phyloP scores from a whole-genome alignment of 2,113 vertebrate species.

The Pterocles gutturalis region DNA sequence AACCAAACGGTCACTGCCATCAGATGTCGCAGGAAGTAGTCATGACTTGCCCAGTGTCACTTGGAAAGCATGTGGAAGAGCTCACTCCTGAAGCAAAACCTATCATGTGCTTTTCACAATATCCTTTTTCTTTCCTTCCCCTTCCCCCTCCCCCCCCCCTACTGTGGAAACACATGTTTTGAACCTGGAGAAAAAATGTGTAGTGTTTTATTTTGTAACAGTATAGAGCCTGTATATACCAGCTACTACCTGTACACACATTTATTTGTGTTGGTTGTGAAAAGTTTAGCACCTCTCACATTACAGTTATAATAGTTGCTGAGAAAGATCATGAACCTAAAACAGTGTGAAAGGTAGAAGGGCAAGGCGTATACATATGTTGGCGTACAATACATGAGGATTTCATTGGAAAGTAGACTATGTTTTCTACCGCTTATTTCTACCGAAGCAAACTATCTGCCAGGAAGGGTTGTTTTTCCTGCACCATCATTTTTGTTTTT shows the following conservation, averaged over 20 bases:
- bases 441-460: not conserved
- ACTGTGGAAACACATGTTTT: not conserved
- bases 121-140: not conserved
- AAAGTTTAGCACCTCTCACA: not conserved
- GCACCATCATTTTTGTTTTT: not conserved
- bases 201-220: not conserved
- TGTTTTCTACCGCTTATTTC: not conserved
- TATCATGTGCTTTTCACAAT: not conserved
- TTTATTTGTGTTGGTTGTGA: not conserved
- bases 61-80: not conserved
- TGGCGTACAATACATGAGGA: not conserved
- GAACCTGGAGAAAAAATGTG: not conserved
- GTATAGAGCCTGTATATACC: not conserved
- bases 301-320: not conserved
- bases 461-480: not conserved
- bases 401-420: not conserved
- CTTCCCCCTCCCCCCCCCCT: no score
- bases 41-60: not conserved
- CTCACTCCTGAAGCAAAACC: not conserved
- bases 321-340: not conserved
- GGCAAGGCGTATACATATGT: not conserved
- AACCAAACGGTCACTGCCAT: accelerated
- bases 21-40: not conserved
- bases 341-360: not conserved
- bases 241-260: not conserved